Evolutionary conservation across 2,113 vertebrate genomes (phyloP).

Genomic region (Petrocephalus microphthalmus): DNA sequence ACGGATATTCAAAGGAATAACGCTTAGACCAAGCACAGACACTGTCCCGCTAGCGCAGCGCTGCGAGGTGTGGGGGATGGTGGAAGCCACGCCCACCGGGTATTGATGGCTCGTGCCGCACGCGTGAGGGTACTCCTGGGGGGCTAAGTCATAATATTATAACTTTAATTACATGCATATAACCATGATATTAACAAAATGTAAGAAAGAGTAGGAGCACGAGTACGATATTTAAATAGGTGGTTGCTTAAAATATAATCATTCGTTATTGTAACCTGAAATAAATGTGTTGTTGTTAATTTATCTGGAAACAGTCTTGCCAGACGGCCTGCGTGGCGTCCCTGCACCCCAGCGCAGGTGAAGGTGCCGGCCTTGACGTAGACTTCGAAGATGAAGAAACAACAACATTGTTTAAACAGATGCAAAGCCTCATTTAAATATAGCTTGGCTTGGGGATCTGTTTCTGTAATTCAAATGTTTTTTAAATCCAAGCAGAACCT

Average conservation of each 20-base stretch:
- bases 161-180: background rate
- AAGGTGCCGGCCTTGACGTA: slow-evolving; percentile 11
- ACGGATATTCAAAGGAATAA: slow-evolving; percentile 31
- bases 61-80: background rate
- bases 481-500: background rate
- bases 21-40: slow-evolving; percentile 12
- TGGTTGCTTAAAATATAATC: background rate
- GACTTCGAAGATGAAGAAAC: background rate
- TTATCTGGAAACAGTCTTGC: too few relatives aligned
- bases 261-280: background rate
- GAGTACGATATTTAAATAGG: background rate
- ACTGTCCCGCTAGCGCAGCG: background rate
- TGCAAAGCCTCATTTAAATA: slow-evolving; percentile 46
- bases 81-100: slow-evolving; percentile 46
- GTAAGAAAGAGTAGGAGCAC: background rate
- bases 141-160: background rate
- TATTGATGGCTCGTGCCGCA: slow-evolving; percentile 61
- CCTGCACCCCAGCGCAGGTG: slow-evolving; percentile 37
- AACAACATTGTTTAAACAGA: slow-evolving; percentile 40
- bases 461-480: slow-evolving; percentile 34
- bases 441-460: slow-evolving; percentile 63
- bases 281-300: background rate
- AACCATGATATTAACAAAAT: background rate
- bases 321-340: background rate
- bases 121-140: slow-evolving; percentile 47